These are phyloP conservation scores for Enteromius trimaculatus DNA, from an alignment of 2,797 vertebrate genomes.

Conservation along the genomic window DNA sequence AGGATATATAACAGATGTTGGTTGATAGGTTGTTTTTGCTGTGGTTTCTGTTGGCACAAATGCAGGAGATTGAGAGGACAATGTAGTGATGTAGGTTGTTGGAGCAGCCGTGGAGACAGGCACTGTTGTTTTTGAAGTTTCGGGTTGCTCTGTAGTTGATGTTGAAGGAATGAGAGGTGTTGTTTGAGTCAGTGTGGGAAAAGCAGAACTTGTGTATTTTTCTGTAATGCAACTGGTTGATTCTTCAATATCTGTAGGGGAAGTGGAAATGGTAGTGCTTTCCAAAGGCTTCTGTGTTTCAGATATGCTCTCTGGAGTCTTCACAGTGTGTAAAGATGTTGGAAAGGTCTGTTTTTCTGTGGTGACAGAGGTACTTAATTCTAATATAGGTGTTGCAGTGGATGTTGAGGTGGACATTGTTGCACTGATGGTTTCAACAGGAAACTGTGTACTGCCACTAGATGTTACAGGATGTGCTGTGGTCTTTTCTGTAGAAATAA, in stretches of 20 bases:
- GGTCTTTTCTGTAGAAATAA: conserved; percentile 57
- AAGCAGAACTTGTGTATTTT: conserved; percentile 50
- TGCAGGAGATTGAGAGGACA: conserved; percentile 53
- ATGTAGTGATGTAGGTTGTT: conserved; percentile 55
- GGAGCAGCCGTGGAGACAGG: conserved; percentile 54
- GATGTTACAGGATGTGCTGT: conserved; percentile 51
- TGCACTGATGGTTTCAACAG: conserved; percentile 56
- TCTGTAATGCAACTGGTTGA: conserved; percentile 56
- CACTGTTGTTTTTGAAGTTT: conserved; percentile 65
- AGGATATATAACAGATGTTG: conserved; percentile 53
- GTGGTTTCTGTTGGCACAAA: conserved; percentile 56
- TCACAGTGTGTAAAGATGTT: conserved; percentile 59
- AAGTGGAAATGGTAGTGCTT: conserved; percentile 61
- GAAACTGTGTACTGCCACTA: conserved; percentile 49
- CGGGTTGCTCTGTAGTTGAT: conserved; percentile 57
- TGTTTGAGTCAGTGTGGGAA: conserved; percentile 33
- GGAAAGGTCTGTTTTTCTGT: conserved; percentile 56
- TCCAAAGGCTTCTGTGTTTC: conserved; percentile 53
- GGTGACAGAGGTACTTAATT: conserved; percentile 61
- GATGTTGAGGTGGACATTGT: conserved; percentile 30
- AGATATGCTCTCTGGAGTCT: conserved; percentile 54
- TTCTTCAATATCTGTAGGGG: conserved; percentile 49
- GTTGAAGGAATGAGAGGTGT: conserved; percentile 46
- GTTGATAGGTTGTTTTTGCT: conserved; percentile 58
- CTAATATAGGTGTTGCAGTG: conserved; percentile 46